phyloP scores from a whole-genome alignment of 1,140 invertebrate species.

The Polypedilum vanderplanki region DNA sequence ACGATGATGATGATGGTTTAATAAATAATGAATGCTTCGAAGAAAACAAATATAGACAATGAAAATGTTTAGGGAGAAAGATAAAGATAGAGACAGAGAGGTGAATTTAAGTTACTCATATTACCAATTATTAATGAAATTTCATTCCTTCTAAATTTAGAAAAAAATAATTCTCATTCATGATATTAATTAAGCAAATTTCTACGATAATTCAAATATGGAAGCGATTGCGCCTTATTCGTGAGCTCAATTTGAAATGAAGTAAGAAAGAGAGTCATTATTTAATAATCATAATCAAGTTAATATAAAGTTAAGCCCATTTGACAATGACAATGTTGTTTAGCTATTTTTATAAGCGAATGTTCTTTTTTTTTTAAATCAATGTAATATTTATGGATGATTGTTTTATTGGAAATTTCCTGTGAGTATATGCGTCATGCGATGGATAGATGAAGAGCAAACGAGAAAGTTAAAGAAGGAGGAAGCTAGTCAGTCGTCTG shows the following conservation, averaged over 20 bases:
- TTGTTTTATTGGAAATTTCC: slow-evolving; percentile 19
- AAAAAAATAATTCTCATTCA: too few species aligned
- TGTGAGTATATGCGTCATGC: background rate
- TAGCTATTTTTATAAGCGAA: too few species aligned
- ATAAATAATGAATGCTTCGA: background rate
- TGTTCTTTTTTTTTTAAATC: background rate
- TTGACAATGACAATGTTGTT: too few species aligned
- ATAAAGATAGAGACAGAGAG: too few species aligned
- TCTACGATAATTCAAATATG: too few species aligned
- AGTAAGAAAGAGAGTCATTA: too few species aligned
- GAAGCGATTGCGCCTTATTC: too few species aligned
- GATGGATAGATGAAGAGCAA: background rate
- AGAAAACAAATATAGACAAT: background rate
- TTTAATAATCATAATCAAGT: too few species aligned
- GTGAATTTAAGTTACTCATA: background rate
- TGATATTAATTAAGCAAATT: too few species aligned
- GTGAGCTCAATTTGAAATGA: too few species aligned
- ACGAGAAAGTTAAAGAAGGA: background rate
- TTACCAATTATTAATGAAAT: background rate
- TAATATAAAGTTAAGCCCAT: too few species aligned
- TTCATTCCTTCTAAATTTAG: too few species aligned
- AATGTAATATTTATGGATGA: slow-evolving; percentile 19
- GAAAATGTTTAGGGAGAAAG: background rate
- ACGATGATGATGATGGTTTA: background rate
- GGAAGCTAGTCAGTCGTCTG: slow-evolving; percentile 10